Evolutionary conservation across 1,140 invertebrate species (phyloP).

Genomic region (Drosophila obscura): DNA sequence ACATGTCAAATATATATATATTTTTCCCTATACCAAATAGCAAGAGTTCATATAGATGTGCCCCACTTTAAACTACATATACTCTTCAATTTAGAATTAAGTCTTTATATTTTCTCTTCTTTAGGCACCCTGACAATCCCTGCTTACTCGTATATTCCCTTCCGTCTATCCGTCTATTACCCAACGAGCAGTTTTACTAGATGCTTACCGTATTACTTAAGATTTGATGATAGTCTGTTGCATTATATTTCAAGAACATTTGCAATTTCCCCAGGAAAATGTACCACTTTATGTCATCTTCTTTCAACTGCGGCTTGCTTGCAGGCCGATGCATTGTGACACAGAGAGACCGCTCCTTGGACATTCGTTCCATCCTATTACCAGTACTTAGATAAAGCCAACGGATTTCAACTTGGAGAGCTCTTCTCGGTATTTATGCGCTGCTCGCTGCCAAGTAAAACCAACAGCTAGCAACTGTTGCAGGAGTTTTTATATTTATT

Average conservation of each 20-base stretch:
- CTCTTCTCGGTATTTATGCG: conserved; percentile 40
- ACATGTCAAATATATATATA: too few relatives aligned
- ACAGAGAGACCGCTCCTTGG: not conserved
- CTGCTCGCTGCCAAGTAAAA: conserved; percentile 51
- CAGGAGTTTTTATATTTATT: conserved; percentile 53
- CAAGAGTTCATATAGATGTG: too few relatives aligned
- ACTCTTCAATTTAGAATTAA: too few relatives aligned
- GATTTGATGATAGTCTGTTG: conserved; percentile 1
- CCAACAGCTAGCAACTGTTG: conserved; percentile 36
- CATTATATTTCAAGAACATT: not conserved
- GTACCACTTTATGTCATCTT: not conserved
- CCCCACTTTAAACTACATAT: too few relatives aligned
- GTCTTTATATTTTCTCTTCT: too few relatives aligned
- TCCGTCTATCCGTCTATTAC: not conserved
- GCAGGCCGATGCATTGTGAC: conserved; percentile 20
- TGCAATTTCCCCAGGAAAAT: not conserved
- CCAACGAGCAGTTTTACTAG: too few relatives aligned
- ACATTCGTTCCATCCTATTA: conserved; percentile 45
- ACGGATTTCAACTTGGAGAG: conserved; percentile 41
- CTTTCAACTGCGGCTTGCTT: conserved; percentile 9
- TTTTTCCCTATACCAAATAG: too few relatives aligned
- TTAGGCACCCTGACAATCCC: too few relatives aligned
- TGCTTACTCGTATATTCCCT: not conserved
- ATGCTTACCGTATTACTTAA: too few relatives aligned
- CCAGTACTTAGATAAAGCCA: conserved; percentile 57